phyloP scores from a whole-genome alignment of 1,140 invertebrate species.

The Philotrypesis tridentata region DNA sequence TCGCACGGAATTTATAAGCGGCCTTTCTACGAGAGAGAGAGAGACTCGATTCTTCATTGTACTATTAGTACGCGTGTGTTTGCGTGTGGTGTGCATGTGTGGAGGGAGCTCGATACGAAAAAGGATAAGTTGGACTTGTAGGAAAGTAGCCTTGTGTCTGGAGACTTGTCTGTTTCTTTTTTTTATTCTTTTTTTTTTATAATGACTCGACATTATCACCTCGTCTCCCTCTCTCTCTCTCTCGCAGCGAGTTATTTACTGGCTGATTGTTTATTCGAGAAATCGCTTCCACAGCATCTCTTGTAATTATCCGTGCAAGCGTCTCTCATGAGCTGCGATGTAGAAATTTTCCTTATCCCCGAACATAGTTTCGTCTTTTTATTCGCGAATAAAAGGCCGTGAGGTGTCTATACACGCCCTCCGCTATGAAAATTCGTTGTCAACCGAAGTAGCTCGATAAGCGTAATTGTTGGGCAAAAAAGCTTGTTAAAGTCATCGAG shows the following conservation, averaged over 20 bases:
- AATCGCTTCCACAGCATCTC: constrained; percentile 4
- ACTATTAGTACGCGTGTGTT: not conserved
- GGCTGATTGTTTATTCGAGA: constrained; percentile 34
- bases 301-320: constrained; percentile 8
- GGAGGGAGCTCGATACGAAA: not conserved
- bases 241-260: constrained; percentile 29
- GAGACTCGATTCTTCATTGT: not conserved
- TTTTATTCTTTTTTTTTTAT: no score
- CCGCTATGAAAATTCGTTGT: no score
- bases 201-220: constrained; percentile 32
- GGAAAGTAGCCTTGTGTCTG: constrained; percentile 12
- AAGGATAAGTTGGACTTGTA: constrained; percentile 12
- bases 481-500: no score
- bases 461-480: no score
- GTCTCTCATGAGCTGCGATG: no score
- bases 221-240: no score
- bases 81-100: not conserved
- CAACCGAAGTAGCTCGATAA: no score
- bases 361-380: not conserved
- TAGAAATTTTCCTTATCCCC: not conserved
- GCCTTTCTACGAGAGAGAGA: not conserved
- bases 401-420: not conserved
- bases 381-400: not conserved
- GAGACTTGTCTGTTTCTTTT: not conserved
- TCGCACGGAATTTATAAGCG: not conserved